Conservation (phyloP, 2,113 vertebrate species). For the Scopus umbretta region DNA sequence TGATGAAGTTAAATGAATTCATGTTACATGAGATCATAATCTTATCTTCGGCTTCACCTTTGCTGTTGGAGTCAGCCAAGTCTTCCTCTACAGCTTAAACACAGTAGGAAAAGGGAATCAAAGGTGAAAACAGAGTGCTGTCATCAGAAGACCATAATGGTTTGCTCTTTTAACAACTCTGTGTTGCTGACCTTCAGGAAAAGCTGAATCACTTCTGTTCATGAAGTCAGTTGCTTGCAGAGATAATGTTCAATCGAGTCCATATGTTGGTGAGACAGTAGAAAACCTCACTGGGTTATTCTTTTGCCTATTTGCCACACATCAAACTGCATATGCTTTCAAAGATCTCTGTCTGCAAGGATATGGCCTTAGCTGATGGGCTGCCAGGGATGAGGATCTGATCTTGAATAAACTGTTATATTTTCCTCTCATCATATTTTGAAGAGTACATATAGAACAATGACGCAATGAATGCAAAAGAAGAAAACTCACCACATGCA, state of each 20-base stretch:
- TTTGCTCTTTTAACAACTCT: not conserved
- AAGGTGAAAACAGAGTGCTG: not conserved
- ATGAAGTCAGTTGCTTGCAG: not conserved
- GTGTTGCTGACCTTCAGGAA: not conserved
- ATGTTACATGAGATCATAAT: not conserved
- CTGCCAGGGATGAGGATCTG: not conserved
- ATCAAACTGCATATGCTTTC: not conserved
- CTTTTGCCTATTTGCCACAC: not conserved
- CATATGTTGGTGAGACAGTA: not conserved
- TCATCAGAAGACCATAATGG: accelerated
- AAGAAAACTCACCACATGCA: not conserved
- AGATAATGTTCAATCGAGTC: not conserved
- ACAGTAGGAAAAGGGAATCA: not conserved
- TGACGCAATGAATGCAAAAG: not conserved
- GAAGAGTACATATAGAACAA: not conserved
- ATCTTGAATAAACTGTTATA: not conserved
- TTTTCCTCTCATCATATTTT: not conserved
- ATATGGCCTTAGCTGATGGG: not conserved
- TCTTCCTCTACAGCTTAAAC: not conserved
- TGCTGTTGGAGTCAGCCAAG: not conserved
- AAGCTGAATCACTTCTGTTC: not conserved
- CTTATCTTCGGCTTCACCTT: not conserved
- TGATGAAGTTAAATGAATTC: not conserved
- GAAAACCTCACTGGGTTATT: not conserved
- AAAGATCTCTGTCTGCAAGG: not conserved